Conservation (phyloP, 2,888 invertebrate genomes). For the Candidula unifasciata region DNA sequence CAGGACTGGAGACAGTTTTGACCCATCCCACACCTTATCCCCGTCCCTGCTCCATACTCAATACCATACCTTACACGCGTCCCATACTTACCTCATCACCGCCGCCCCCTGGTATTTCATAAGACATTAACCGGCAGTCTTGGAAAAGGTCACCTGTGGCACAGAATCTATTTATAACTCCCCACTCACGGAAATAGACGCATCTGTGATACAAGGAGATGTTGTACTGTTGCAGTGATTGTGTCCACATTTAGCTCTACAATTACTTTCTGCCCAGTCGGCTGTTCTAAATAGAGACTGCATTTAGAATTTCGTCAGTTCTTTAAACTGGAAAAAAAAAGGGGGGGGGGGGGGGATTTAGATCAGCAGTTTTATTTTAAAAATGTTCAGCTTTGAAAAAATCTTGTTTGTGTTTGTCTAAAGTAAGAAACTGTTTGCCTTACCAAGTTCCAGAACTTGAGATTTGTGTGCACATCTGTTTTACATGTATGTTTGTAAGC, state of each 20-base stretch:
- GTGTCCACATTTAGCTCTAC: constrained; percentile 14
- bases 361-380: not conserved
- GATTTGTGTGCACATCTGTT: too few relatives aligned
- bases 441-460: too few relatives aligned
- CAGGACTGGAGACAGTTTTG: too few relatives aligned
- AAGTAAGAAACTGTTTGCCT: too few relatives aligned
- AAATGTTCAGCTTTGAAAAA: not conserved
- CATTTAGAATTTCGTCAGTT: not conserved
- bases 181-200: not conserved
- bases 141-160: constrained; percentile 7
- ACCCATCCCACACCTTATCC: too few relatives aligned
- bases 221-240: not conserved
- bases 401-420: not conserved
- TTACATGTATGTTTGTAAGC: too few relatives aligned
- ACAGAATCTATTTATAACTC: constrained; percentile 1
- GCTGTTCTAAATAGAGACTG: not conserved
- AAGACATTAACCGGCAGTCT: not conserved
- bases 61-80: too few relatives aligned
- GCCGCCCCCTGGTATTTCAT: not conserved
- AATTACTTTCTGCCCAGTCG: not conserved
- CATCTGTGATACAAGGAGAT: not conserved
- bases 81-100: too few relatives aligned
- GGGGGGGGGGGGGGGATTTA: not conserved
- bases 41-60: too few relatives aligned
- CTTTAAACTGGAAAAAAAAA: too few relatives aligned